Evolutionary conservation across 2,888 invertebrate genomes (phyloP).

Genomic region (Eristalis pertinax): DNA sequence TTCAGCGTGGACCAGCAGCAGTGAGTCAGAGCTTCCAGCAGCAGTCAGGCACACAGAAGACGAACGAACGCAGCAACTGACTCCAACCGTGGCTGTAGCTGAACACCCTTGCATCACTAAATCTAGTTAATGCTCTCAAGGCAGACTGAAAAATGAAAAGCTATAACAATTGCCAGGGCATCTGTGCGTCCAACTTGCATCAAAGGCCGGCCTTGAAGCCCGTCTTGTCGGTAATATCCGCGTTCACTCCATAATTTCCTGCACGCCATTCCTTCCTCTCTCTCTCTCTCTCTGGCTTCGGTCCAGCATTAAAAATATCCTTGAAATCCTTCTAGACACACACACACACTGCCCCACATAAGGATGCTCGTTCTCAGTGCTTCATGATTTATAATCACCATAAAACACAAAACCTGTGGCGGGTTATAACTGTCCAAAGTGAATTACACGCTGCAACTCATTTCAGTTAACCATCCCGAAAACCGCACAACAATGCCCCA

Average conservation of each 20-base stretch:
- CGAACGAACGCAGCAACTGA: no score
- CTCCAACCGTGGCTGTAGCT: no score
- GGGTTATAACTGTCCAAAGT: conserved; percentile 50
- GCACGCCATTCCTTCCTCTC: background rate
- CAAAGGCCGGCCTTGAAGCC: background rate
- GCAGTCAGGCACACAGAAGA: no score
- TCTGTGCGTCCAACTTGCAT: background rate
- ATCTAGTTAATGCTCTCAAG: background rate
- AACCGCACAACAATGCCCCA: background rate
- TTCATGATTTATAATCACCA: conserved; percentile 58
- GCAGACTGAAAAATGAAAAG: background rate
- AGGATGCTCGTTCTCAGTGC: conserved; percentile 2
- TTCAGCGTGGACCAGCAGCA: background rate
- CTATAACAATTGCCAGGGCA: background rate
- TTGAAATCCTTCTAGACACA: background rate
- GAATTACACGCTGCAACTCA: conserved; percentile 53
- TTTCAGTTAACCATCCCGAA: conserved; percentile 7
- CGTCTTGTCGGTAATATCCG: background rate
- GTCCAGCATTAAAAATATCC: background rate
- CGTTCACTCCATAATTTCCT: background rate
- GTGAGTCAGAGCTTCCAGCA: no score
- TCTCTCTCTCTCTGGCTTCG: no score
- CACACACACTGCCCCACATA: background rate
- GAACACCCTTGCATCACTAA: no score
- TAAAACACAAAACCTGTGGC: conserved; percentile 47